These are phyloP conservation scores for Cladopsammia gracilis DNA, from an alignment of 64 coral and sea anemone genomes.

Conservation along the genomic window DNA sequence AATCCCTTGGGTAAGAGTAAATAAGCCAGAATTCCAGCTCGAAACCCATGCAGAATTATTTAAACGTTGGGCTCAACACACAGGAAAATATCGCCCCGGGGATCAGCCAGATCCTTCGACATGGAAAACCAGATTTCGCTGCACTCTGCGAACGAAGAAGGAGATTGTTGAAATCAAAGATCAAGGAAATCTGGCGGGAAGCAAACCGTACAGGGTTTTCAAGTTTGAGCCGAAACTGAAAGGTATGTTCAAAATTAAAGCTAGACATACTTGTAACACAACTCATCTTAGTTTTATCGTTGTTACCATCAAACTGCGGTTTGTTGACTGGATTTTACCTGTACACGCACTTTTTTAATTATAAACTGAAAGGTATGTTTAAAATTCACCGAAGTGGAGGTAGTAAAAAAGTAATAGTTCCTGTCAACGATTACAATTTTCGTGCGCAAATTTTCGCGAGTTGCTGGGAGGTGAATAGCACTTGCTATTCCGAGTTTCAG, in stretches of 20 bases:
- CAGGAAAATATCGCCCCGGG: conserved; percentile 77
- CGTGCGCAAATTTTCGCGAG: no score
- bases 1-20: conserved; percentile 84
- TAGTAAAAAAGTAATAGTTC: no score
- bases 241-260: conserved; percentile 23
- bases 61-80: conserved; percentile 82
- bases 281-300: no score
- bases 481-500: no score
- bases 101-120: conserved; percentile 81
- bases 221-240: conserved; percentile 80
- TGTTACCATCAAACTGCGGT: no score
- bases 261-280: neutral
- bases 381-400: no score
- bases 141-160: conserved; percentile 85
- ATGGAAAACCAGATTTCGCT: conserved; percentile 95
- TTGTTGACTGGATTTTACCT: no score
- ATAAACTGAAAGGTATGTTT: conserved; percentile 64
- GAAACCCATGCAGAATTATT: conserved; percentile 82
- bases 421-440: no score
- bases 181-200: conserved; percentile 65
- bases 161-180: conserved; percentile 87
- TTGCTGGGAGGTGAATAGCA: no score
- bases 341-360: no score
- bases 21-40: conserved; percentile 87
- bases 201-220: conserved; percentile 80